Base-by-base conservation (phyloP, 2,797 vertebrate genomes). In the Podarcis siculus region DNA sequence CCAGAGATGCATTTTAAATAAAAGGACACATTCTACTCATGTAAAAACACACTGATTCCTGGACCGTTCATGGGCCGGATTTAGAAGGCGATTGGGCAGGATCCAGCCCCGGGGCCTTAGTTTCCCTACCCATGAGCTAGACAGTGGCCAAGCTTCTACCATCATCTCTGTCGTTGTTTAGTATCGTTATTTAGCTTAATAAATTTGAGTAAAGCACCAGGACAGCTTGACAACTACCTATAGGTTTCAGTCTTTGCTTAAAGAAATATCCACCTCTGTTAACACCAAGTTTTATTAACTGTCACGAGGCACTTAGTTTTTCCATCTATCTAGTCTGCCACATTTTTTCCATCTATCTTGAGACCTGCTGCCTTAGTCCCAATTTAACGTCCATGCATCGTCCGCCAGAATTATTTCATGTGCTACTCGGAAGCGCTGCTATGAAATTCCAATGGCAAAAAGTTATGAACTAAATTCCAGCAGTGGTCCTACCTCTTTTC, bases 81-180 rank as follows among this genome's bases (percentile, higher is more conserved):
- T 42, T 42, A 9, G 42, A 42, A 42, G 42, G 42, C 8, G 42
- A 42, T 42, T 42, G 42, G 42, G 42, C 42, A 42, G 42, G 42
- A 42, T 42, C 42, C 42, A 42, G 42, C 42, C 42, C 42, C 42
- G 8, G 42, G 42, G 42, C 42, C 42, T 42, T 42, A 42, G 42
- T 42, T 42, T 42, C 8, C 8, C 42, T 42, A 42, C 42, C 42
- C 42, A 42, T 42, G 42, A 0, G 21, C 0, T 1, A 15, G 7
- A n/a, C 72, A 80, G 5, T n/a, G 13, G 4, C 17, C 45, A 58
- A 30, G 32, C 61, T 35, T 71, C 32, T 76, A 55, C 35, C 23
- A 27, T 32, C 35, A 64, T 10, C 19, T 9, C 8, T 23, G 25
- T 21, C 71, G 19, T 61, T 80, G 55, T 55, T 83, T 39, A 30